Percentiles rank a stretch among this genome's conserved stretches.
Evolutionary conservation across 1,140 invertebrate genomes (phyloP).

Genomic region (Danaus melanippus): DNA sequence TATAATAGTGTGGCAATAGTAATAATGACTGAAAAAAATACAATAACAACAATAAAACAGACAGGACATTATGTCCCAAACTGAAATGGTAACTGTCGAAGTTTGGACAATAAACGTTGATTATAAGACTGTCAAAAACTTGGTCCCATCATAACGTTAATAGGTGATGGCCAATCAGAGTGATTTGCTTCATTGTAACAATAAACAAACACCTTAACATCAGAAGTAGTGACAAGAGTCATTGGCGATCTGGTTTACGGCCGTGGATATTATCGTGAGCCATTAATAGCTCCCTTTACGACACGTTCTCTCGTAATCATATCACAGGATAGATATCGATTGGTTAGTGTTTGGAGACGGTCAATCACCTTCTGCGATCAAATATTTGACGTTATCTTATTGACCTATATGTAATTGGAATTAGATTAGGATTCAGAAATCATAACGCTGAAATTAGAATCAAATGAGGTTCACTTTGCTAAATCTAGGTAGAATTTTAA

Average conservation of each 20-base stretch:
- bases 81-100: no score
- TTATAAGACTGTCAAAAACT: conserved; percentile 13
- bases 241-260: conserved; percentile 23
- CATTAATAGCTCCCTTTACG: conserved; percentile 33
- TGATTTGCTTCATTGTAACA: conserved; percentile 8
- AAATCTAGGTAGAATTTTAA: no score
- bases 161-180: background rate
- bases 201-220: conserved; percentile 18
- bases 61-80: conserved; percentile 4
- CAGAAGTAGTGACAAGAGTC: conserved; percentile 13
- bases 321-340: no score
- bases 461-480: no score
- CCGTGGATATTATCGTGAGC: conserved; percentile 12
- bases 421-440: no score
- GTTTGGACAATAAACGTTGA: background rate
- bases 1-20: no score
- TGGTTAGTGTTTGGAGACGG: no score
- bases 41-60: conserved; percentile 4
- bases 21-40: background rate
- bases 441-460: no score
- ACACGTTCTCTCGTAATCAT: conserved; percentile 11
- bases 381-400: no score
- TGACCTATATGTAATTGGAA: no score
- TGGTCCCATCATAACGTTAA: background rate
- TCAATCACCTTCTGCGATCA: no score